A percentile compares a stretch with the other conserved stretches of the same genome.
Evolutionary conservation across 2,888 invertebrate genomes (phyloP).

Genomic region (Aphodius granarius): DNA sequence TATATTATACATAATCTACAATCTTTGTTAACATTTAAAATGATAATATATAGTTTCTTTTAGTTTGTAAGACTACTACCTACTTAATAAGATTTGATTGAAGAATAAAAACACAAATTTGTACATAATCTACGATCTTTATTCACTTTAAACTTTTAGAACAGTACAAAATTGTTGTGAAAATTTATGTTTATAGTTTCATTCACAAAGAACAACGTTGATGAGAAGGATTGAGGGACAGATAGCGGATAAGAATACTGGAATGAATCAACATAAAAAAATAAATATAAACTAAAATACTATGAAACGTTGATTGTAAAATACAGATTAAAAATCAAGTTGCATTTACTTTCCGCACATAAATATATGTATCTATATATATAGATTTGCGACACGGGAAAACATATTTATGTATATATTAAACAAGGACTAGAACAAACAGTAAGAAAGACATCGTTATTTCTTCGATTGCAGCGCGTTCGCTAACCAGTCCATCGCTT

Average conservation of each 20-base stretch:
- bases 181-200: neutral
- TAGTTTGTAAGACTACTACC: too few species aligned
- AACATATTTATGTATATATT: conserved; percentile 21
- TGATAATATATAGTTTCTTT: too few species aligned
- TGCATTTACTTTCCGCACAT: conserved; percentile 1
- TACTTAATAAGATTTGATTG: too few species aligned
- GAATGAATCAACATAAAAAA: neutral
- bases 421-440: conserved; percentile 33
- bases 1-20: too few species aligned
- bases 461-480: conserved; percentile 88
- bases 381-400: conserved; percentile 28
- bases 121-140: neutral
- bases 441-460: conserved; percentile 57
- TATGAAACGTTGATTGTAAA: neutral
- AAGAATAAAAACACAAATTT: neutral
- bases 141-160: neutral
- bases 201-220: neutral
- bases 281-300: neutral
- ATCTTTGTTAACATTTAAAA: too few species aligned
- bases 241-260: neutral
- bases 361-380: conserved; percentile 24
- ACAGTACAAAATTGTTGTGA: neutral
- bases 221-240: neutral
- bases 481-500: conserved; percentile 99
- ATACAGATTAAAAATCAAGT: neutral